Evolutionary conservation across 2,113 vertebrate species (phyloP), one percentile per base, ranked within the genome.

Genomic region (Hystrix cristata): DNA sequence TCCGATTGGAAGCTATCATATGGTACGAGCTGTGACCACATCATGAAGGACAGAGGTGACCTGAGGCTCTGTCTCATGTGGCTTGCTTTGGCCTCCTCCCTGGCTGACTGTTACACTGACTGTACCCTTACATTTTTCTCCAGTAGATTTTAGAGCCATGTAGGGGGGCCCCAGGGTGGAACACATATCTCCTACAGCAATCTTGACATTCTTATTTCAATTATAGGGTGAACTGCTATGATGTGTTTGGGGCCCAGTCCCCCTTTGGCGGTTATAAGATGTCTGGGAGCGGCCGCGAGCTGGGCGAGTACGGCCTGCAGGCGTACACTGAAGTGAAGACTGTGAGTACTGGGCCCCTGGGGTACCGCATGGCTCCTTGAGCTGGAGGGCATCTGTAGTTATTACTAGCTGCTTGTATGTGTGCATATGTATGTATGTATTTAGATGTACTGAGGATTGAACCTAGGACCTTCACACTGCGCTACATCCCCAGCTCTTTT

Each of bases 231-330:
- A 99, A 99, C 95, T 99, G 99, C 96, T 99, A 99, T 4, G 95
- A 99, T 0, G 99, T 99, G 86, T 99, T 99, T 84, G 99, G 98
- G 23, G 98, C 99, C 78, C 99, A 99, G 97, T 98, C 99, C 27
- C 99, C 99, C 0, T 99, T 99, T 62, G 99, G 99, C 0, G 99
- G 99, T 48, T 99, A 99, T 98, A 99, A 99, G 97, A 98, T 99
- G 85, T 99, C 99, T 15, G 99, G 99, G 15, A 99, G 94, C 0
- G 99, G 99, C 31, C 98, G 99, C 95, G 99, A 99, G 98, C 98
- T 99, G 21, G 99, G 99, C 11, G 99, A 99, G 95, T 99, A 99
- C 0, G 99, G 99, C 2, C 98, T 99, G 97, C 98, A 99, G 74
- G 99, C 99, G 0, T 99, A 99, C 9, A 98, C 99, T 0, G 99